Conservation (phyloP, 2,797 vertebrate species). For the Acrossocheilus wenchowensis region DNA sequence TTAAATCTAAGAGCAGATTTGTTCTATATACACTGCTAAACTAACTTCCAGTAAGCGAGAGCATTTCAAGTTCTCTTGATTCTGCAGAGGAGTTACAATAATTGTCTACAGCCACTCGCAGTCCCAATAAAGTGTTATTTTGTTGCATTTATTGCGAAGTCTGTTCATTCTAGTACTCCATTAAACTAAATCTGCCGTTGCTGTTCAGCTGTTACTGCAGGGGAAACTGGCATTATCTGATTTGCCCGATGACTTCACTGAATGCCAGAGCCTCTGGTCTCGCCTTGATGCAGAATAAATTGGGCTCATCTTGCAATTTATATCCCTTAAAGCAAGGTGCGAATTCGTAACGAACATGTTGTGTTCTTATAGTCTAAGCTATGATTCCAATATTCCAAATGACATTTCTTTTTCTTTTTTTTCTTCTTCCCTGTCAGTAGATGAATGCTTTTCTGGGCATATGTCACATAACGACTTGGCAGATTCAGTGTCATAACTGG, state of each 20-base stretch:
- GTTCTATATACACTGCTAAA: not conserved
- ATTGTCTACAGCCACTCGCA: constrained; percentile 12
- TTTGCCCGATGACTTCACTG: constrained; percentile 9
- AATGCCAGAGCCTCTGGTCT: constrained; percentile 5
- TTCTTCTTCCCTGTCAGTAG: not conserved
- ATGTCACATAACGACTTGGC: constrained; percentile 19
- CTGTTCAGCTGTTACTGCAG: constrained; percentile 1
- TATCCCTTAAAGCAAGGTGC: not conserved
- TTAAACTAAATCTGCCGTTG: constrained; percentile 20
- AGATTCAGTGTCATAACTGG: constrained; percentile 15
- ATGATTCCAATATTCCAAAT: not conserved
- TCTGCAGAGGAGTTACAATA: constrained; percentile 8
- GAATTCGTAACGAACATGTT: constrained; percentile 20
- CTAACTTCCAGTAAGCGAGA: not conserved
- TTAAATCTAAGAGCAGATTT: not conserved
- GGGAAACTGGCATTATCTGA: constrained; percentile 31
- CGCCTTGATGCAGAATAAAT: constrained; percentile 23
- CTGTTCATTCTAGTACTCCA: constrained; percentile 28
- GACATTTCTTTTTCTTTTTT: not conserved
- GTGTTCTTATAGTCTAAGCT: not conserved
- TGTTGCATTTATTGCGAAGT: constrained; percentile 30
- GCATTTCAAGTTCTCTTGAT: constrained; percentile 1
- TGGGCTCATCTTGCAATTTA: constrained; percentile 8
- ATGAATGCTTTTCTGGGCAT: constrained; percentile 1
- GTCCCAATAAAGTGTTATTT: constrained; percentile 19